phyloP scores from a whole-genome alignment of 2,888 invertebrate genomes.

The Hartigia nigra region DNA sequence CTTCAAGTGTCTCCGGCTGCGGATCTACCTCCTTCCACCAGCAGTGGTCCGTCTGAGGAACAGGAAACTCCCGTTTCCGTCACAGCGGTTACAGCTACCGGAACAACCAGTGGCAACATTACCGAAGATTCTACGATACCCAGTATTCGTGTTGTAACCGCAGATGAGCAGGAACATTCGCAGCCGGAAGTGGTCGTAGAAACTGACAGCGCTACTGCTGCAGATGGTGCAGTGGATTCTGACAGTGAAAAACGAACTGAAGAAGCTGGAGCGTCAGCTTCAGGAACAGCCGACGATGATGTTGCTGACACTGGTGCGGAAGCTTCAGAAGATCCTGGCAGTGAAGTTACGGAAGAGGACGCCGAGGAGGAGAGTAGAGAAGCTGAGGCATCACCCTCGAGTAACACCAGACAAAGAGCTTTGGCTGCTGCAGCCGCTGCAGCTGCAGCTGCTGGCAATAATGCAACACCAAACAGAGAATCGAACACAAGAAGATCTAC shows the following conservation, averaged over 20 bases:
- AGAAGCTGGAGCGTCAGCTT: slow-evolving; percentile 49
- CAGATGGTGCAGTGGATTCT: slow-evolving; percentile 69
- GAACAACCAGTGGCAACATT: slow-evolving; percentile 45
- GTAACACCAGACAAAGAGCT: slow-evolving; percentile 68
- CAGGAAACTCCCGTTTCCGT: slow-evolving; percentile 51
- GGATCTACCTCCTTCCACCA: slow-evolving; percentile 56
- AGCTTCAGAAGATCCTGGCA: slow-evolving; percentile 54
- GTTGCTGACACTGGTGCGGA: slow-evolving; percentile 52
- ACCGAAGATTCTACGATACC: slow-evolving; percentile 49
- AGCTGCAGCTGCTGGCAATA: slow-evolving; percentile 45
- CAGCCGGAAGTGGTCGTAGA: slow-evolving; percentile 52
- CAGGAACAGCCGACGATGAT: slow-evolving; percentile 47
- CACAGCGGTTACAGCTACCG: slow-evolving; percentile 45
- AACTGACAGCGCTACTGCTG: slow-evolving; percentile 48
- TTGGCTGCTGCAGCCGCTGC: slow-evolving; percentile 54
- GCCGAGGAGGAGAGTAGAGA: slow-evolving; percentile 80
- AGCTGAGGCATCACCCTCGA: slow-evolving; percentile 80
- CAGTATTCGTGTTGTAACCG: slow-evolving; percentile 44
- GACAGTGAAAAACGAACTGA: slow-evolving; percentile 72
- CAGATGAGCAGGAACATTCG: slow-evolving; percentile 51
- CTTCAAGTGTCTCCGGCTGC: slow-evolving; percentile 72
- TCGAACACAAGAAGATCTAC: slow-evolving; percentile 55
- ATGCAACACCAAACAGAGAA: slow-evolving; percentile 44
- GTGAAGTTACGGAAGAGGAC: slow-evolving; percentile 62
- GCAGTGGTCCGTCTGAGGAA: slow-evolving; percentile 53